These are phyloP conservation scores for Parelbella ahira DNA, from an alignment of 2,888 invertebrate species.

Conservation along the genomic window DNA sequence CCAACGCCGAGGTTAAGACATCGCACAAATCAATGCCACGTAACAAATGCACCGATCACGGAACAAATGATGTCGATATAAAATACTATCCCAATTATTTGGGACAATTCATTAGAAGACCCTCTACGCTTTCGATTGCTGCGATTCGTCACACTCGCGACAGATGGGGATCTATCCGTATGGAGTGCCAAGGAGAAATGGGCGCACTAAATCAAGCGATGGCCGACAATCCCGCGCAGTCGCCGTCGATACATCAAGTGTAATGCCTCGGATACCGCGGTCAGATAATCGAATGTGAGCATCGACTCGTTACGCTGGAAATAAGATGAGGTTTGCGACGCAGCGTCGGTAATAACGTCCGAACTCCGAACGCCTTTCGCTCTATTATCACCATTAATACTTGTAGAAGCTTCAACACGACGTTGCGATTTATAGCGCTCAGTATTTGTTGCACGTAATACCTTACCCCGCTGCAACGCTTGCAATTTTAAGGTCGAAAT, in stretches of 20 bases:
- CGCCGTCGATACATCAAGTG: conserved; percentile 78
- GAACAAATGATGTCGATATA: conserved; percentile 75
- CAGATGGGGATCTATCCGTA: conserved; percentile 72
- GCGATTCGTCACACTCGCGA: conserved; percentile 71
- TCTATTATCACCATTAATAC: conserved; percentile 31
- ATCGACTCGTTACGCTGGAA: conserved; percentile 78
- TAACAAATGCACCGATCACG: conserved; percentile 73
- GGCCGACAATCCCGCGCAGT: conserved; percentile 75
- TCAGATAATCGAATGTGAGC: conserved; percentile 80
- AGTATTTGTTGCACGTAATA: conserved; percentile 18
- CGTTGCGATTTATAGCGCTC: conserved; percentile 22
- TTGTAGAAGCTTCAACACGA: conserved; percentile 23
- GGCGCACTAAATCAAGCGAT: conserved; percentile 72
- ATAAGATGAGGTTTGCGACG: conserved; percentile 73
- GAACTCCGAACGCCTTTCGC: conserved; percentile 37
- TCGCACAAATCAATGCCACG: conserved; percentile 69
- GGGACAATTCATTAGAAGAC: conserved; percentile 78
- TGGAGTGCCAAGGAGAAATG: conserved; percentile 76
- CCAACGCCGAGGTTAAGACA: conserved; percentile 56
- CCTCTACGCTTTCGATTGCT: conserved; percentile 68
- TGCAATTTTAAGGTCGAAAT: conserved; percentile 48
- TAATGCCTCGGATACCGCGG: conserved; percentile 79
- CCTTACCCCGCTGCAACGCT: conserved; percentile 7
- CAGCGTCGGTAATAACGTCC: conserved; percentile 45
- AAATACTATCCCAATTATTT: conserved; percentile 79